Evolutionary conservation across 2,888 invertebrate genomes (phyloP).

Genomic region (Sipha maydis): DNA sequence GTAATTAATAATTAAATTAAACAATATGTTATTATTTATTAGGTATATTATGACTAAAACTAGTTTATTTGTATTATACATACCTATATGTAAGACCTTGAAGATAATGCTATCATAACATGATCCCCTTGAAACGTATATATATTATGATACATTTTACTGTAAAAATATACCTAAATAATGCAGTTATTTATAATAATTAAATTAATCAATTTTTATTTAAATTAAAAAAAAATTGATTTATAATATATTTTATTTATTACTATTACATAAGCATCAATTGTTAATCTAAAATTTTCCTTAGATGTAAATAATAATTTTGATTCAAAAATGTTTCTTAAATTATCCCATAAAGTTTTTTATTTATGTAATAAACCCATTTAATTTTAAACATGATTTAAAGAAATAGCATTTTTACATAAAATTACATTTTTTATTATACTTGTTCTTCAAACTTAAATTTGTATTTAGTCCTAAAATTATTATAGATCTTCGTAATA

Average conservation of each 20-base stretch:
- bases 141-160: not conserved
- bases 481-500: conserved; percentile 20
- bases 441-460: conserved; percentile 28
- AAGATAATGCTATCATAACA: conserved; percentile 16
- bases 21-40: too few relatives aligned
- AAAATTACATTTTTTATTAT: not conserved
- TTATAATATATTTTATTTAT: not conserved
- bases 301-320: not conserved
- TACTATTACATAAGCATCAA: too few relatives aligned
- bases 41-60: too few relatives aligned
- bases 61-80: not conserved
- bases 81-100: not conserved
- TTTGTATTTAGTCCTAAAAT: not conserved
- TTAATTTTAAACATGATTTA: not conserved
- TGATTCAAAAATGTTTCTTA: not conserved
- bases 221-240: not conserved
- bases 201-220: not conserved
- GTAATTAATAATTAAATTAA: not conserved
- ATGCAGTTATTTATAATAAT: not conserved
- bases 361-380: not conserved
- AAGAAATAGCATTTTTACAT: conserved; percentile 23
- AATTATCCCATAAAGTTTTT: not conserved
- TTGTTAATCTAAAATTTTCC: not conserved
- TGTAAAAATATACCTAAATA: not conserved
- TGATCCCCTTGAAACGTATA: conserved; percentile 12